Conservation (phyloP, 1,140 invertebrate genomes). For the Diachasma alloeum region DNA sequence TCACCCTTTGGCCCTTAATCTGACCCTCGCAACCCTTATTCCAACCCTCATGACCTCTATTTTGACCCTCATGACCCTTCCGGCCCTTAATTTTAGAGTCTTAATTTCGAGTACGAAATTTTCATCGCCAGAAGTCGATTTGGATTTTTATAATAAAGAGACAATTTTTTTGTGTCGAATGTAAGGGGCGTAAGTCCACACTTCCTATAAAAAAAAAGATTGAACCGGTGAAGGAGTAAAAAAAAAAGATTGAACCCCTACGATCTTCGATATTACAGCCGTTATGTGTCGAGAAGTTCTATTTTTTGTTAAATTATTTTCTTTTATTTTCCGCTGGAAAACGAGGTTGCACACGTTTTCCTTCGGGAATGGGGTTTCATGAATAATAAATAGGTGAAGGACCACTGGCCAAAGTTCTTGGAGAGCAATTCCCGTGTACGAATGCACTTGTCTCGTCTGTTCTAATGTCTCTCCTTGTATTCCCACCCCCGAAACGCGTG, state of each 20-base stretch:
- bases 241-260: neutral
- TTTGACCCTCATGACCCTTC: no score
- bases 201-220: neutral
- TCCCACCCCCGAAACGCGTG: neutral
- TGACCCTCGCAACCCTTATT: no score
- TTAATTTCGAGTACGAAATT: no score
- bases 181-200: no score
- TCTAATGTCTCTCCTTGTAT: neutral
- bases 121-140: no score
- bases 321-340: neutral
- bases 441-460: neutral
- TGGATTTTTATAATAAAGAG: no score
- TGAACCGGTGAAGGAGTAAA: no score
- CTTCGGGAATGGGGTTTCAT: slow-evolving; percentile 1
- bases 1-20: no score
- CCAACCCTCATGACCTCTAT: no score
- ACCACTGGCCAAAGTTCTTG: slow-evolving; percentile 11
- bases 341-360: slow-evolving; percentile 8
- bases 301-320: neutral
- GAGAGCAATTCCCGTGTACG: neutral
- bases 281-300: neutral
- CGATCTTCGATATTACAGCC: neutral
- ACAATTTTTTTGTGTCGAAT: no score
- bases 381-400: slow-evolving; percentile 16
- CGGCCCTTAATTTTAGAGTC: no score